Conservation (phyloP, 2,888 invertebrate species). For the Prosopocoilus inquinatus region DNA sequence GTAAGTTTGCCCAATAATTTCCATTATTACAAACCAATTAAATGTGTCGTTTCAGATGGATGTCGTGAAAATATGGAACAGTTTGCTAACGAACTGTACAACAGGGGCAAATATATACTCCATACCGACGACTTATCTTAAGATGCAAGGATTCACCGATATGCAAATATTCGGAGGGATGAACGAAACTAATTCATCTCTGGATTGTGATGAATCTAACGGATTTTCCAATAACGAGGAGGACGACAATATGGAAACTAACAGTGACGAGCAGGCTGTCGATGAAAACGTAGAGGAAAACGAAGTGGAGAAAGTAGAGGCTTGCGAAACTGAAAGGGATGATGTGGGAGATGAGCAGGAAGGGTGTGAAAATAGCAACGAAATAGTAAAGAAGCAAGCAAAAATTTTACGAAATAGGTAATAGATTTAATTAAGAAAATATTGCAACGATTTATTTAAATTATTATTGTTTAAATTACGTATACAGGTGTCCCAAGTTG, state of each 20-base stretch:
- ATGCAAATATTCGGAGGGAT: constrained; percentile 22
- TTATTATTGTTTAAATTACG: background rate
- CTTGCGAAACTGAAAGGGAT: constrained; percentile 12
- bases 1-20: background rate
- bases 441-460: background rate
- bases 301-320: constrained; percentile 17
- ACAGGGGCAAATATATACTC: constrained; percentile 22
- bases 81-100: constrained; percentile 26
- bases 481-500: too few relatives aligned
- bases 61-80: constrained; percentile 28
- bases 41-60: constrained; percentile 22
- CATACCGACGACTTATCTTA: constrained; percentile 26
- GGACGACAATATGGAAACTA: constrained; percentile 11
- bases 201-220: constrained; percentile 11
- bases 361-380: background rate
- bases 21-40: background rate
- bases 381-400: constrained; percentile 12
- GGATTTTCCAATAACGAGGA: constrained; percentile 2
- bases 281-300: constrained; percentile 22
- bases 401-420: constrained; percentile 20
- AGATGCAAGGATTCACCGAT: constrained; percentile 22
- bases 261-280: constrained; percentile 22
- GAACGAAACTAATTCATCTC: constrained; percentile 19
- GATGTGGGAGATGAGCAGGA: constrained; percentile 8
- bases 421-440: background rate